Percentiles rank a stretch among this genome's conserved stretches.
phyloP scores from a whole-genome alignment of 2,113 vertebrate species.

The Psammodynastes pulverulentus region DNA sequence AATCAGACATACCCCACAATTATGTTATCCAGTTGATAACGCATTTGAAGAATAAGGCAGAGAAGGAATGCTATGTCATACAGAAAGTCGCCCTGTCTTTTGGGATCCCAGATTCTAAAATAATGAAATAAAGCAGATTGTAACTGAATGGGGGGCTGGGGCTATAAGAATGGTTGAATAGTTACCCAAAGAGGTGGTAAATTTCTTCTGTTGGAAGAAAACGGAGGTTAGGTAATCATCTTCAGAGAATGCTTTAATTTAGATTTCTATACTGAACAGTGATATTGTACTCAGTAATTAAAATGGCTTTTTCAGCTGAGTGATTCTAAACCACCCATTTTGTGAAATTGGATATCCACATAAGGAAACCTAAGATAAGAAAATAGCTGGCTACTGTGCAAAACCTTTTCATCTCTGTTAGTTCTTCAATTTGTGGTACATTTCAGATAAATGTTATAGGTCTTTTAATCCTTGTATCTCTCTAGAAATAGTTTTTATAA shows the following conservation, averaged over 20 bases:
- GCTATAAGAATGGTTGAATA: neutral
- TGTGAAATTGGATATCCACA: neutral
- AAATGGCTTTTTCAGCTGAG: neutral
- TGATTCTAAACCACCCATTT: neutral
- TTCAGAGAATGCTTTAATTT: neutral
- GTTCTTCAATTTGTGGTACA: neutral
- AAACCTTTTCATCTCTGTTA: neutral
- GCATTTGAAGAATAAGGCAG: neutral
- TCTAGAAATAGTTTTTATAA: neutral
- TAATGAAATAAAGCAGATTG: neutral
- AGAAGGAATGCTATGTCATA: neutral
- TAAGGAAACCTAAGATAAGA: neutral
- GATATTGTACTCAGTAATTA: neutral
- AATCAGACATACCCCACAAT: neutral
- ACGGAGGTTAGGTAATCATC: neutral
- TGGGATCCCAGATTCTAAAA: neutral
- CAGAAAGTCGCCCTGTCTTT: neutral
- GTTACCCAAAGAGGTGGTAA: neutral
- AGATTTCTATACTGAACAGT: neutral
- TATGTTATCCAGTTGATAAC: neutral
- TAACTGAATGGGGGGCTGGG: neutral
- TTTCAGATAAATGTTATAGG: neutral
- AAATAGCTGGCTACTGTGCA: neutral
- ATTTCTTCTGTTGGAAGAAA: neutral
- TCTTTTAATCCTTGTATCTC: neutral